Percentiles rank a stretch among this genome's conserved stretches.
These are phyloP conservation scores for Cyphomyrmex costatus DNA, from an alignment of 1,140 invertebrate genomes.

Conservation along the genomic window DNA sequence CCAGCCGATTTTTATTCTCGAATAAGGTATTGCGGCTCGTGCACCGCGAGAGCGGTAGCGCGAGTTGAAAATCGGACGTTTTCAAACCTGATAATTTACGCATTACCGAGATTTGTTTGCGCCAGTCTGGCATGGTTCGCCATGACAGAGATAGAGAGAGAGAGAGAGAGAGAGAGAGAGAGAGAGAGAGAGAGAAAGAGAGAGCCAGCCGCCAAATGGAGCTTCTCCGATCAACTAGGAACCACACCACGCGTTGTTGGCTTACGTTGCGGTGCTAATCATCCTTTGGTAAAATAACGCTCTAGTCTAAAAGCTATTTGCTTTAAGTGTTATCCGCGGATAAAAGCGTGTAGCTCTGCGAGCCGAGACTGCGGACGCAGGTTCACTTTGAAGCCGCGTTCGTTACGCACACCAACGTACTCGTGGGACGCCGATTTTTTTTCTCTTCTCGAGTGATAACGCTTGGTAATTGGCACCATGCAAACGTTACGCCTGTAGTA, in stretches of 20 bases:
- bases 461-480: constrained; percentile 81
- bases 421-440: constrained; percentile 64
- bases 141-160: constrained; percentile 7
- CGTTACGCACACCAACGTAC: constrained; percentile 29
- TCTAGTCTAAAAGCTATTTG: constrained; percentile 84
- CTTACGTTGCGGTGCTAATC: constrained; percentile 82
- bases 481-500: constrained; percentile 71
- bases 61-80: constrained; percentile 74
- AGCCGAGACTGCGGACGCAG: constrained; percentile 40
- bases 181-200: constrained; percentile 12
- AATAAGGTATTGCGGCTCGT: too few relatives aligned
- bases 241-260: constrained; percentile 55
- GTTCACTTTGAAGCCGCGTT: constrained; percentile 57
- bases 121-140: constrained; percentile 27
- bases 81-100: constrained; percentile 82
- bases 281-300: constrained; percentile 83
- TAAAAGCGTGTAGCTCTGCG: constrained; percentile 72
- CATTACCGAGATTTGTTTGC: constrained; percentile 76
- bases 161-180: too few relatives aligned
- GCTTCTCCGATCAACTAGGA: constrained; percentile 59
- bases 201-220: constrained; percentile 68
- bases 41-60: background rate
- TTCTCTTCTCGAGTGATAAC: constrained; percentile 78
- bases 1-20: background rate
- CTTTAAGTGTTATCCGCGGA: constrained; percentile 79